Base-by-base conservation (phyloP, 2,113 vertebrate species). In the Forbesichthys agassizii region DNA sequence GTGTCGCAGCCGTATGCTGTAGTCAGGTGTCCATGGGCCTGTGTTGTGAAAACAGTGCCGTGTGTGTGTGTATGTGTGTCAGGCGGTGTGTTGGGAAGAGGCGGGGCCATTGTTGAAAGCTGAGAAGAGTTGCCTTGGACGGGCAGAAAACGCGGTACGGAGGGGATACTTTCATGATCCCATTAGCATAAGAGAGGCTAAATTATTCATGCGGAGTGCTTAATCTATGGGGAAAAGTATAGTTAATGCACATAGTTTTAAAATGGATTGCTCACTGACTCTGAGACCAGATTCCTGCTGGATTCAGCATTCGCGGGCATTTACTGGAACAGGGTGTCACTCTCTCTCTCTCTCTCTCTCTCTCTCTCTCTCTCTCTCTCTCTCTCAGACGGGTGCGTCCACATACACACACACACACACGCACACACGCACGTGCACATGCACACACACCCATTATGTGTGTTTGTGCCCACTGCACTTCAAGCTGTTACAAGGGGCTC, bases 181-280 rank as follows among this genome's bases (percentile, higher is more conserved):
- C 96, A 98, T 98, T 98, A 98, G 95, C 96, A 98, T 98, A 97
- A 97, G 94, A 96, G 95, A 93, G 94, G 94, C 94, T 98, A 96
- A 98, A 98, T 98, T 97, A 98, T 98, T 98, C 96, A 98, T 98
- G 96, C 84, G 88, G 94, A 96, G 95, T 95, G 94, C 96, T 94
- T 95, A 95, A 97, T 96, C 96, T 96, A 94, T 96, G 94, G 96
- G 95, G 96, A 96, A 96, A 97, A 96, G 94, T 96, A 97, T 94
- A 95, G 95, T 98, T 96, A 98, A 98, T 98, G 97, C 95, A 96
- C 94, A 96, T 95, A 96, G 95, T 96, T 98, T 95, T 97, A 95
- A 98, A 97, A 96, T 96, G 95, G 96, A 96, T 96, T 94, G 92
- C 94, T 95, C 94, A 91, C 94, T 92, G 93, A 94, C 94, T 93